Conservation (phyloP, 2,888 invertebrate species). For the Campoplex capitator region DNA sequence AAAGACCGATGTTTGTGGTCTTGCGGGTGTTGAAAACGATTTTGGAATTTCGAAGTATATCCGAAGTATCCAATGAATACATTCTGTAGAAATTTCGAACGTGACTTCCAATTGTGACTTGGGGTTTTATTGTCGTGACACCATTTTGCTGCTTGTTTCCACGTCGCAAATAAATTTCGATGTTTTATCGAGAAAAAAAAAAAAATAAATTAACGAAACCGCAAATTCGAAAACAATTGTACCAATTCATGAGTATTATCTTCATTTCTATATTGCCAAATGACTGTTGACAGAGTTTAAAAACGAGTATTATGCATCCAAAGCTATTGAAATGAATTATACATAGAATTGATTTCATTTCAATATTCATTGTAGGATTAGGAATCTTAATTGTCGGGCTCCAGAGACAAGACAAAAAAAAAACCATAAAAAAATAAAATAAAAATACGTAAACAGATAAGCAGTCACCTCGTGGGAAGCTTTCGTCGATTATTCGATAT, state of each 20-base stretch:
- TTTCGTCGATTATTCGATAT: neutral
- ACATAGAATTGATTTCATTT: neutral
- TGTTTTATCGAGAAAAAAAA: neutral
- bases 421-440: neutral
- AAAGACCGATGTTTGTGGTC: neutral
- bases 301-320: neutral
- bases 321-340: neutral
- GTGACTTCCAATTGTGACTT: neutral
- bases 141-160: constrained; percentile 3
- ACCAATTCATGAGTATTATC: neutral
- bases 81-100: neutral
- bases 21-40: neutral
- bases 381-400: neutral
- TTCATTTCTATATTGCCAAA: neutral
- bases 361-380: neutral
- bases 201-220: neutral
- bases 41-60: neutral
- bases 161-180: neutral
- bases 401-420: neutral
- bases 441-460: neutral
- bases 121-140: constrained; percentile 8
- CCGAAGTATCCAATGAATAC: neutral
- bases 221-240: neutral
- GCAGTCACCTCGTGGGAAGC: neutral
- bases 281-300: neutral